Evolutionary conservation across 1,140 invertebrate genomes (phyloP).

Genomic region (Drosophila azteca): DNA sequence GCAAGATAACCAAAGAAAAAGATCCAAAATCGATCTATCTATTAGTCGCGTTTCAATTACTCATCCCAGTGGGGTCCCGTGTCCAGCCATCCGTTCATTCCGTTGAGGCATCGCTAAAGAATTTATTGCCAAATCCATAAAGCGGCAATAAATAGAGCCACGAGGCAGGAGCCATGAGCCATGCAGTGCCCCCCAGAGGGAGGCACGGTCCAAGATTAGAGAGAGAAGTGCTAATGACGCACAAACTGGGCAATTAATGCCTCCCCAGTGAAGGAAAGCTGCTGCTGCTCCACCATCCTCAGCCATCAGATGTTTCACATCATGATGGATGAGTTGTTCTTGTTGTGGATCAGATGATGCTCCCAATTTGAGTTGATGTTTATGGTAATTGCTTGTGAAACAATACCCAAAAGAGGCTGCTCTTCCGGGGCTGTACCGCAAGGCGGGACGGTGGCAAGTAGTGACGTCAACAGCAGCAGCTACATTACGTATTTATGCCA

Average conservation of each 20-base stretch:
- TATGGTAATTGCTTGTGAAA: constrained; percentile 76
- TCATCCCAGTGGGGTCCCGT: not conserved
- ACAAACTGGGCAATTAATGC: constrained; percentile 55
- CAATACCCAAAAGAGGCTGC: constrained; percentile 28
- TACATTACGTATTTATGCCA: constrained; percentile 35
- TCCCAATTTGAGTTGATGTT: constrained; percentile 75
- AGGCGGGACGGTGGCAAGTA: constrained; percentile 3
- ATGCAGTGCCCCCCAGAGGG: not conserved
- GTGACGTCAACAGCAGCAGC: constrained; percentile 46
- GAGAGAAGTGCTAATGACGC: constrained; percentile 56
- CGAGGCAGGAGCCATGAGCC: constrained; percentile 9
- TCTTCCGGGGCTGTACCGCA: not conserved
- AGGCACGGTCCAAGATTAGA: constrained; percentile 34
- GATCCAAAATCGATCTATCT: too few species aligned
- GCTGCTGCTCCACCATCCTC: not conserved
- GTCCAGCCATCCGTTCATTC: constrained; percentile 3
- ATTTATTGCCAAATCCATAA: constrained; percentile 67
- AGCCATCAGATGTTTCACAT: constrained; percentile 27
- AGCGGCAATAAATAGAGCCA: constrained; percentile 44
- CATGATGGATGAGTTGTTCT: constrained; percentile 36
- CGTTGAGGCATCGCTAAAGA: constrained; percentile 33
- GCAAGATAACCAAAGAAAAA: too few species aligned
- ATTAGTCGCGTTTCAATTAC: too few species aligned
- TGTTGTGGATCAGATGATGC: constrained; percentile 51
- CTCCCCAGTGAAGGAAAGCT: not conserved